A percentile compares a stretch with the other conserved stretches of the same genome.
Evolutionary conservation across 2,797 vertebrate species (phyloP).

Genomic region (Bryconaethiops microstoma): DNA sequence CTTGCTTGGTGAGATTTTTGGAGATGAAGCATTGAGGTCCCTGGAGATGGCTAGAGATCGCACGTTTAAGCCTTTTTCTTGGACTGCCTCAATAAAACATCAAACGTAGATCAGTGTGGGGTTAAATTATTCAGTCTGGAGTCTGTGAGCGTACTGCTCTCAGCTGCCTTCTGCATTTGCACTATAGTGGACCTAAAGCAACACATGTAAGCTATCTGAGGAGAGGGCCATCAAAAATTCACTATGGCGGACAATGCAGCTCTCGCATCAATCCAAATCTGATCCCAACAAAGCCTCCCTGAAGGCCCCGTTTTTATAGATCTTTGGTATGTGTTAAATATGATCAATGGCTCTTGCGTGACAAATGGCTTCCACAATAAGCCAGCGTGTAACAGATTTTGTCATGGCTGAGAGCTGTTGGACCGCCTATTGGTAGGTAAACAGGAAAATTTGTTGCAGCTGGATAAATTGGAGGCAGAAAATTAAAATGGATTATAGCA

Average conservation of each 20-base stretch:
- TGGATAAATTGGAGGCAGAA: conserved; percentile 25
- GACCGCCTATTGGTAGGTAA: conserved; percentile 12
- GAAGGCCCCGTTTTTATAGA: not conserved
- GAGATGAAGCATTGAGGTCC: conserved; percentile 3
- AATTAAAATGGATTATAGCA: conserved; percentile 31
- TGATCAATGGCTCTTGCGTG: conserved; percentile 18
- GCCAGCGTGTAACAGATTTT: conserved; percentile 19
- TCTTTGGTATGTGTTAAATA: conserved; percentile 14
- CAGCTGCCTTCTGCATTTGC: conserved; percentile 25
- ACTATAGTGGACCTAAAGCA: conserved; percentile 21
- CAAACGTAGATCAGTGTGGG: conserved; percentile 16
- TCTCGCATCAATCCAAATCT: not conserved
- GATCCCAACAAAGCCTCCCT: conserved; percentile 6
- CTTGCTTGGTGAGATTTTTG: not conserved
- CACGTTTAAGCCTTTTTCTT: conserved; percentile 31
- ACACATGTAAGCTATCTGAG: conserved; percentile 22
- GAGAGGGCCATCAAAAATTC: conserved; percentile 12
- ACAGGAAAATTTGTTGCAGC: conserved; percentile 19
- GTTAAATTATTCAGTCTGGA: conserved; percentile 46
- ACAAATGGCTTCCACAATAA: conserved; percentile 20
- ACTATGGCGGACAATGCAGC: not conserved
- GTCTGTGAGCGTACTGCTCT: conserved; percentile 23
- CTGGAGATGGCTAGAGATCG: conserved; percentile 7
- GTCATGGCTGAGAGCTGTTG: conserved; percentile 31
- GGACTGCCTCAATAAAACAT: conserved; percentile 44